Evolutionary conservation across 1,140 invertebrate genomes (phyloP).

Genomic region (Carposina sasakii): DNA sequence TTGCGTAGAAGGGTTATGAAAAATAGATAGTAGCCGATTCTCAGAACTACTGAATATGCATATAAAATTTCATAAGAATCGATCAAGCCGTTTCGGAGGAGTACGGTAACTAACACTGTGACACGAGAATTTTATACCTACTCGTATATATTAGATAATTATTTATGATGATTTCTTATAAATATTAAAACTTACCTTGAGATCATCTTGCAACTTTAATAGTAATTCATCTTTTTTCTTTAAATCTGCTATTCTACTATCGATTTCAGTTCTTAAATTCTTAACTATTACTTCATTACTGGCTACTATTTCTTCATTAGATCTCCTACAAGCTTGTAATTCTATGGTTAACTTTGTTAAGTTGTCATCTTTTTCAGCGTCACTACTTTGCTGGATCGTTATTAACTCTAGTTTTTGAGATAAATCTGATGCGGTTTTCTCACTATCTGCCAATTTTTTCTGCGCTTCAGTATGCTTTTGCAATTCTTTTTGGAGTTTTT

Average conservation of each 20-base stretch:
- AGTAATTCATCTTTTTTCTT: slow-evolving; percentile 56
- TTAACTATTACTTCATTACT: slow-evolving; percentile 48
- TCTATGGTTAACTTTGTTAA: slow-evolving; percentile 61
- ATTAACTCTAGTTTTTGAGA: slow-evolving; percentile 59
- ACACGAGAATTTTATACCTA: too few relatives aligned
- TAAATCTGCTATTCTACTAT: slow-evolving; percentile 55
- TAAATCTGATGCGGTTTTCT: slow-evolving; percentile 54
- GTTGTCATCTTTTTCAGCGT: slow-evolving; percentile 51
- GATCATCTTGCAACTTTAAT: slow-evolving; percentile 50
- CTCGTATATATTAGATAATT: too few relatives aligned
- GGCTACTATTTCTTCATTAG: slow-evolving; percentile 34
- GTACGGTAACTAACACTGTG: too few relatives aligned
- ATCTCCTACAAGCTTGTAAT: slow-evolving; percentile 52
- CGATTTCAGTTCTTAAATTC: slow-evolving; percentile 53
- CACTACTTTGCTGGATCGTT: slow-evolving; percentile 51
- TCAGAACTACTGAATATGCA: too few relatives aligned
- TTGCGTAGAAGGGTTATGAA: too few relatives aligned
- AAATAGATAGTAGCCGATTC: too few relatives aligned
- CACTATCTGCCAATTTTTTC: slow-evolving; percentile 49
- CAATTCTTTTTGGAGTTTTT: slow-evolving; percentile 65
- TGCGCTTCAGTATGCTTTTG: slow-evolving; percentile 63
- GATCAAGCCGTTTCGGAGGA: too few relatives aligned
- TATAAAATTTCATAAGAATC: too few relatives aligned
- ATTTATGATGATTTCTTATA: too few relatives aligned
- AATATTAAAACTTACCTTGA: slow-evolving; percentile 50